Evolutionary conservation across 2,797 vertebrate genomes (phyloP).

Genomic region (Peromyscus aztecus): DNA sequence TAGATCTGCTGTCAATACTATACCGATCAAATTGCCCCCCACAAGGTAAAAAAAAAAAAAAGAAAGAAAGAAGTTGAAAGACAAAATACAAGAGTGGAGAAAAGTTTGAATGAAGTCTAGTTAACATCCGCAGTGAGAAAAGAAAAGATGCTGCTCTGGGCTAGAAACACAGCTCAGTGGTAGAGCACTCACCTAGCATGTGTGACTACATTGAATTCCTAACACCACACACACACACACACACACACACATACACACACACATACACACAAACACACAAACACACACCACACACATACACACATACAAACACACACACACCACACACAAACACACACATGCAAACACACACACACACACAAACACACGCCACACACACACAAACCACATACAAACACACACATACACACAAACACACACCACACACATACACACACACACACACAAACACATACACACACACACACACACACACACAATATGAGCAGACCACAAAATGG

Average conservation of each 20-base stretch:
- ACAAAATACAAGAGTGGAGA: constrained; percentile 29
- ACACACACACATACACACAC: not conserved
- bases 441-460: not conserved
- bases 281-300: not conserved
- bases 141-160: not conserved
- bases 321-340: too few species aligned
- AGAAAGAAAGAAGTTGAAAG: not conserved
- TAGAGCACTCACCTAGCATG: not conserved
- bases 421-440: not conserved
- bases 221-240: not conserved
- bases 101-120: constrained; percentile 7
- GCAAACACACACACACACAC: too few species aligned
- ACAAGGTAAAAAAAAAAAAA: not conserved
- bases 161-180: not conserved
- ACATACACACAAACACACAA: not conserved
- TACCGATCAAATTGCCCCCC: not conserved
- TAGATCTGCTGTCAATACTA: not conserved
- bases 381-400: not conserved
- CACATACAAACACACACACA: too few species aligned
- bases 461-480: not conserved
- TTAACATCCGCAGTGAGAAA: constrained; percentile 23
- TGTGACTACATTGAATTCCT: not conserved
- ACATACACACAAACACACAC: not conserved
- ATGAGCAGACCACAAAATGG: not conserved
- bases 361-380: not conserved